Evolutionary conservation across 2,888 invertebrate species (phyloP).

Genomic region (Leucoma salicis): DNA sequence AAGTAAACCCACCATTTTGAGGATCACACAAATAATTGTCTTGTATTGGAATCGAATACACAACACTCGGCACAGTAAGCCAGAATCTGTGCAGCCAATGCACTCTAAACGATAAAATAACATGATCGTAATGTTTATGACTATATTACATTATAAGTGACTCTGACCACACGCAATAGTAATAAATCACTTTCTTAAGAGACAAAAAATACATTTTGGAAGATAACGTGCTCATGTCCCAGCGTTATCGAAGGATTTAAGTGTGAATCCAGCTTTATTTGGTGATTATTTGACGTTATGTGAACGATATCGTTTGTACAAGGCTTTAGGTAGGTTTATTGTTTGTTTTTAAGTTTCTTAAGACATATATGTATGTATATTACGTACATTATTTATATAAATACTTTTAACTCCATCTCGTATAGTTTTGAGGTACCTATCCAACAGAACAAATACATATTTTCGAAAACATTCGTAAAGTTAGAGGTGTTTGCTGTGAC

Average conservation of each 20-base stretch:
- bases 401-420: no score
- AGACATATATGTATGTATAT: no score
- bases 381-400: no score
- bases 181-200: slow-evolving; percentile 10
- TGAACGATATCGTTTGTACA: slow-evolving; percentile 3
- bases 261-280: slow-evolving; percentile 8
- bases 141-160: slow-evolving; percentile 9
- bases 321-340: neutral
- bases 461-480: no score
- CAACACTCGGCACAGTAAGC: no score
- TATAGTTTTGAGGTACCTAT: no score
- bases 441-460: no score
- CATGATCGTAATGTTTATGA: slow-evolving; percentile 5
- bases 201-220: slow-evolving; percentile 1
- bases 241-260: slow-evolving; percentile 12
- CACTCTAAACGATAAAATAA: neutral
- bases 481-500: no score
- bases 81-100: no score
- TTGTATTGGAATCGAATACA: no score
- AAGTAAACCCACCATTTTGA: no score
- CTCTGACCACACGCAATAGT: slow-evolving; percentile 9
- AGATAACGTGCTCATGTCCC: slow-evolving; percentile 5
- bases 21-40: no score
- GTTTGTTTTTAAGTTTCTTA: neutral
- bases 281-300: slow-evolving; percentile 6